A percentile compares a stretch with the other conserved stretches of the same genome.
phyloP scores from a whole-genome alignment of 1,140 invertebrate genomes.

The Hetaerina americana region DNA sequence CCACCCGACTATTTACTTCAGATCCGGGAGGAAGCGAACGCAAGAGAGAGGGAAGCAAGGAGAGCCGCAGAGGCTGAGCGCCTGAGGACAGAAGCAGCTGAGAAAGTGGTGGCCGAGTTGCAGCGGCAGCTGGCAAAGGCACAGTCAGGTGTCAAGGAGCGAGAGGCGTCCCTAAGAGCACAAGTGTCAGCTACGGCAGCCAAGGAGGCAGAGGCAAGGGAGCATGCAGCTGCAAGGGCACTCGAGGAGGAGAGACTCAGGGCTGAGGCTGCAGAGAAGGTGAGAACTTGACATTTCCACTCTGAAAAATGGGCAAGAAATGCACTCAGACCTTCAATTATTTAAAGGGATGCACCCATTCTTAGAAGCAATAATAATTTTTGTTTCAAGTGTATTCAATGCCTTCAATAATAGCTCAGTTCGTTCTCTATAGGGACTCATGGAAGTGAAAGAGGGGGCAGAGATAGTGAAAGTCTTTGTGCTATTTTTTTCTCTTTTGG shows the following conservation, averaged over 20 bases:
- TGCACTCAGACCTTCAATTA: too few species aligned
- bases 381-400: too few species aligned
- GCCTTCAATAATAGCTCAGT: too few species aligned
- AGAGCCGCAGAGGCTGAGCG: neutral
- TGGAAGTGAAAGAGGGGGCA: too few species aligned
- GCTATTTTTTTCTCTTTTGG: too few species aligned
- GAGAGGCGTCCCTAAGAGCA: neutral
- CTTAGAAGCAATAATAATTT: too few species aligned
- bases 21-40: neutral
- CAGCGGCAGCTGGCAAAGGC: neutral
- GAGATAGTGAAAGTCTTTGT: too few species aligned
- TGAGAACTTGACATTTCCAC: too few species aligned
- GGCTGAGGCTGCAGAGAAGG: neutral
- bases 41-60: neutral
- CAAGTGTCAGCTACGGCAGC: neutral
- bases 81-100: neutral
- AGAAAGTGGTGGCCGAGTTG: neutral
- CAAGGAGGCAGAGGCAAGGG: neutral
- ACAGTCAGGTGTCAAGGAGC: neutral
- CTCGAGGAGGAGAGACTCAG: neutral
- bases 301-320: too few species aligned
- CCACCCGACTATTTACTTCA: too few species aligned
- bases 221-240: neutral
- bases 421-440: too few species aligned
- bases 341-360: too few species aligned